Evolutionary conservation across 2,888 invertebrate species (phyloP).

Genomic region (Empis livida): DNA sequence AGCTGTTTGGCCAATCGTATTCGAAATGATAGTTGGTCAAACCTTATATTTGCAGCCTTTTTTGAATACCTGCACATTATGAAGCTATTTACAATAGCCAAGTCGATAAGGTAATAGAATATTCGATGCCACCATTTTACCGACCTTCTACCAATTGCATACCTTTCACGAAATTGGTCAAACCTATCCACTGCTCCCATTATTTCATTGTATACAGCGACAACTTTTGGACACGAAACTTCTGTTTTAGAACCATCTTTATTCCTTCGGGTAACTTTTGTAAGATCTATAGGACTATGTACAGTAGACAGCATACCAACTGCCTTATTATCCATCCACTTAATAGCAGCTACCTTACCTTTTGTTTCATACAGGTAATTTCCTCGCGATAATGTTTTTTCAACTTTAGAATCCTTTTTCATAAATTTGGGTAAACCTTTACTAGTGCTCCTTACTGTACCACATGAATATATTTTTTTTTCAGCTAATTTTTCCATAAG

Average conservation of each 20-base stretch:
- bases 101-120: constrained; percentile 13
- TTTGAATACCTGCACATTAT: background rate
- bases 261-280: constrained; percentile 1
- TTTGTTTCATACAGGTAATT: constrained; percentile 2
- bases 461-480: constrained; percentile 1
- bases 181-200: constrained; percentile 11
- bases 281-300: constrained; percentile 1
- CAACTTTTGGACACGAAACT: constrained; percentile 5
- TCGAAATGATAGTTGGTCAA: background rate
- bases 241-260: constrained; percentile 2
- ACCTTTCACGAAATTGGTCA: constrained; percentile 7
- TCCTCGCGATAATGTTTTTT: background rate
- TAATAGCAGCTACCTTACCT: constrained; percentile 1
- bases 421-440: background rate
- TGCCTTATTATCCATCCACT: constrained; percentile 6
- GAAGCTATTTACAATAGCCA: constrained; percentile 7
- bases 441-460: background rate
- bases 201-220: constrained; percentile 6
- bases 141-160: constrained; percentile 8
- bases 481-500: constrained; percentile 1
- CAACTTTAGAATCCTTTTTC: constrained; percentile 1
- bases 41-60: background rate
- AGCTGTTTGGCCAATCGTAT: background rate
- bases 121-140: constrained; percentile 9
- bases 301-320: constrained; percentile 2